These are phyloP conservation scores for Empidonax traillii DNA, from an alignment of 2,113 vertebrate genomes.

Conservation along the genomic window DNA sequence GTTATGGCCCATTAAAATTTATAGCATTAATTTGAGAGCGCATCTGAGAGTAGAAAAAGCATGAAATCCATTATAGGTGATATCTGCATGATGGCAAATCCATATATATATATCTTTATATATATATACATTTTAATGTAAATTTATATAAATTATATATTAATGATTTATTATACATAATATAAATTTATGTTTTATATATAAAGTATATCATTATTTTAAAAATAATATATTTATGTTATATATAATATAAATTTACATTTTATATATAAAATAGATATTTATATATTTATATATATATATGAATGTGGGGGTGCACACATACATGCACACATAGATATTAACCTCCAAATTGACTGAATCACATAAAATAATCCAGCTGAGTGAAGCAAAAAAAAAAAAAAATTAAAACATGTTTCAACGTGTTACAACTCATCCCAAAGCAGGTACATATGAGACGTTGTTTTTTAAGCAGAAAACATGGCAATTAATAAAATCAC, in stretches of 20 bases:
- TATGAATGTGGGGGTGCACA: accelerated
- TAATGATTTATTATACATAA: too few species aligned
- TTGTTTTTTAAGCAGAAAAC: not conserved
- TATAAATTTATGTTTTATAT: too few species aligned
- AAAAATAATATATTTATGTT: too few species aligned
- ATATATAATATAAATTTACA: too few species aligned
- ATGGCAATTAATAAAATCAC: not conserved
- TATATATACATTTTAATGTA: too few species aligned
- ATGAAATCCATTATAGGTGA: not conserved
- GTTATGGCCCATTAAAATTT: not conserved
- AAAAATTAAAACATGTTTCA: not conserved
- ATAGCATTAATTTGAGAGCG: not conserved
- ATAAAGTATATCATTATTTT: too few species aligned
- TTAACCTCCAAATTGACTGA: not conserved
- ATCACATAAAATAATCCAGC: not conserved
- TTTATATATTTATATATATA: too few species aligned
- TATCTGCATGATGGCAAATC: not conserved
- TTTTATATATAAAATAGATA: too few species aligned
- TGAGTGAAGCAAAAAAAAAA: not conserved
- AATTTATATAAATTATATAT: too few species aligned
- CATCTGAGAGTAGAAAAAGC: not conserved
- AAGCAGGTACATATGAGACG: not conserved
- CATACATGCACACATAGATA: not conserved
- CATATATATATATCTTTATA: too few species aligned
- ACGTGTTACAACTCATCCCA: not conserved